Evolutionary conservation across 2,113 vertebrate species (phyloP), one percentile per base, ranked within the genome.

Genomic region (Gallinago paraguaiae): DNA sequence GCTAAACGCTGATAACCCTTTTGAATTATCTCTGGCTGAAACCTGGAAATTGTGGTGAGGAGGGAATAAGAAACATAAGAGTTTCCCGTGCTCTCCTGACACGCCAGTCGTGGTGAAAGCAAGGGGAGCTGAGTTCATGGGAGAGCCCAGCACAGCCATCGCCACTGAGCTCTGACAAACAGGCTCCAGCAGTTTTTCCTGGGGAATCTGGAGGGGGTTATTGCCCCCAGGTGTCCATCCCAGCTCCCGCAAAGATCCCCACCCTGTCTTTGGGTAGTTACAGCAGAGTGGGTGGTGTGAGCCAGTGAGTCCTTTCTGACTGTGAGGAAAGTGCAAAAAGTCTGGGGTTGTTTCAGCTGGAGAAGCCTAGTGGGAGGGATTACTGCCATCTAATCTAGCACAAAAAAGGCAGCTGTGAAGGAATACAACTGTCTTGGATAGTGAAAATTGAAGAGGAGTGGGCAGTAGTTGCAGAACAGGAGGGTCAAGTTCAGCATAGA

Each of bases 1-100:
- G 88, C 51, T 17, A 39, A 63, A 87, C 3, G 1, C 85, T 54
- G 86, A 90, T 95, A 97, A 94, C 64, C 25, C 24, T 53, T 57
- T 43, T 39, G 77, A 84, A 91, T 95, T 97, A 96, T 97, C 96
- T 96, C 78, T 60, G 69, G 31, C 88, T 43, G 75, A 95, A 97
- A 94, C 78, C 95, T 95, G 95, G 86, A 30, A 30, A 22, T 11
- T 85, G 27, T 59, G 93, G 30, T 24, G 57, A 68, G 53, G 20
- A 72, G 28, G 51, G 37, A 79, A 92, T 91, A 90, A 96, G 89
- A 91, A 85, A 79, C 41, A 4, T 11, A 7, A 91, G 68, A 27
- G n/a, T 77, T 96, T 95, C 77, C 93, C 1, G 12, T 64, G 76
- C 28, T 48, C 51, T 78, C 39, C 78, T 50, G 50, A 7, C 25